A percentile compares a stretch with the other conserved stretches of the same genome.
phyloP scores from a whole-genome alignment of 2,888 invertebrate species.

The Cephus runcator region DNA sequence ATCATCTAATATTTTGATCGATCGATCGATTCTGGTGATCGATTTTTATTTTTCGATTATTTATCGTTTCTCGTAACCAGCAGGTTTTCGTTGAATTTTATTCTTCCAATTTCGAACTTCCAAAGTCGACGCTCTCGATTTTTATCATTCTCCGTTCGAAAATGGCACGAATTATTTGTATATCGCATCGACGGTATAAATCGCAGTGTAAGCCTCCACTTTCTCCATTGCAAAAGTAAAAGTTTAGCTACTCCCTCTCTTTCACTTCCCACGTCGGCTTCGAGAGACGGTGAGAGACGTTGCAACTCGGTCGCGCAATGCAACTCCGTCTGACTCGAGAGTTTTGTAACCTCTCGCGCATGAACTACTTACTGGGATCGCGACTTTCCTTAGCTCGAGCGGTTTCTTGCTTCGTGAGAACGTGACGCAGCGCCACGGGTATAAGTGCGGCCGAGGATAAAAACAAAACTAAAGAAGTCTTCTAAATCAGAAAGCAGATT shows the following conservation, averaged over 20 bases:
- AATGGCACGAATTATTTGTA: not conserved
- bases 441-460: not conserved
- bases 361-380: constrained; percentile 17
- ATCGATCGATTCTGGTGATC: too few species aligned
- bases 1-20: not conserved
- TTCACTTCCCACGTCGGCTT: not conserved
- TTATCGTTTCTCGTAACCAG: too few species aligned
- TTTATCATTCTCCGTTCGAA: not conserved
- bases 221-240: constrained; percentile 60
- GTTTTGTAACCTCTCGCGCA: constrained; percentile 16
- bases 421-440: not conserved
- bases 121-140: not conserved
- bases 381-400: constrained; percentile 9
- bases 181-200: constrained; percentile 23
- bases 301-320: not conserved
- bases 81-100: not conserved
- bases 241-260: constrained; percentile 37
- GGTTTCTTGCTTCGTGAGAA: constrained; percentile 10
- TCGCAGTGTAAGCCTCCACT: constrained; percentile 41
- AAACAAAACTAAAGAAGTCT: not conserved
- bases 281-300: not conserved
- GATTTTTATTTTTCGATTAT: too few species aligned
- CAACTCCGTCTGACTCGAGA: not conserved
- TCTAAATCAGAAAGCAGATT: not conserved
- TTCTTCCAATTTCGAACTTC: too few species aligned